Conservation (phyloP, 1,140 invertebrate species). For the Orius insidiosus region DNA sequence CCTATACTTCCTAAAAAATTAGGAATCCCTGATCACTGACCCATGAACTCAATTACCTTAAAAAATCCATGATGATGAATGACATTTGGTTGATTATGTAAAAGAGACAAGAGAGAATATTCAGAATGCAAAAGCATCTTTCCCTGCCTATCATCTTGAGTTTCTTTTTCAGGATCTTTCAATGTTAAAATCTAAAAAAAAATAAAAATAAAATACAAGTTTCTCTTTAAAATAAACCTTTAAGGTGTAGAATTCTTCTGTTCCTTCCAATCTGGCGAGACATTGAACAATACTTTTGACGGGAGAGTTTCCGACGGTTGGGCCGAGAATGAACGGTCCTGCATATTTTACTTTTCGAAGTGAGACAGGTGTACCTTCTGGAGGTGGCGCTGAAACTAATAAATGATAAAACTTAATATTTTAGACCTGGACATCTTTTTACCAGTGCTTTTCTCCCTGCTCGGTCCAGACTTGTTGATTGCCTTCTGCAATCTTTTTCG, state of each 20-base stretch:
- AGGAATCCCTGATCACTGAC: too few species aligned
- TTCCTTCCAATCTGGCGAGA: constrained; percentile 51
- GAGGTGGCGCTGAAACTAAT: background rate
- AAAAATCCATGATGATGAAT: constrained; percentile 66
- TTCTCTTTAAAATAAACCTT: constrained; percentile 34
- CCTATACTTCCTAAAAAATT: too few species aligned
- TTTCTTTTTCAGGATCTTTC: constrained; percentile 35
- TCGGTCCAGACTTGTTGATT: too few species aligned
- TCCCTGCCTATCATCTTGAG: constrained; percentile 59
- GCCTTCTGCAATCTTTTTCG: too few species aligned
- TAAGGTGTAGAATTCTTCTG: constrained; percentile 56
- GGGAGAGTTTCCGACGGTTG: constrained; percentile 52
- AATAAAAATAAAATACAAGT: constrained; percentile 8
- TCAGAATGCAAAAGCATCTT: constrained; percentile 70
- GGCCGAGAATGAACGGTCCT: constrained; percentile 53
- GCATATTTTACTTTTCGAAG: constrained; percentile 34
- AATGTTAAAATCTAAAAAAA: constrained; percentile 33
- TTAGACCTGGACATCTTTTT: too few species aligned
- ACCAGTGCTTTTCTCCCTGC: too few species aligned
- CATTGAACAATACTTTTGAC: constrained; percentile 65
- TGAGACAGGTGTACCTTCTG: constrained; percentile 16
- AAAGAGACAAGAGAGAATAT: constrained; percentile 52
- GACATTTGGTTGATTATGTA: constrained; percentile 54
- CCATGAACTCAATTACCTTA: too few species aligned
- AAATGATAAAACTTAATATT: too few species aligned